Base-by-base conservation (phyloP, 2,797 vertebrate genomes). In the Melanotaenia parkinsoni region DNA sequence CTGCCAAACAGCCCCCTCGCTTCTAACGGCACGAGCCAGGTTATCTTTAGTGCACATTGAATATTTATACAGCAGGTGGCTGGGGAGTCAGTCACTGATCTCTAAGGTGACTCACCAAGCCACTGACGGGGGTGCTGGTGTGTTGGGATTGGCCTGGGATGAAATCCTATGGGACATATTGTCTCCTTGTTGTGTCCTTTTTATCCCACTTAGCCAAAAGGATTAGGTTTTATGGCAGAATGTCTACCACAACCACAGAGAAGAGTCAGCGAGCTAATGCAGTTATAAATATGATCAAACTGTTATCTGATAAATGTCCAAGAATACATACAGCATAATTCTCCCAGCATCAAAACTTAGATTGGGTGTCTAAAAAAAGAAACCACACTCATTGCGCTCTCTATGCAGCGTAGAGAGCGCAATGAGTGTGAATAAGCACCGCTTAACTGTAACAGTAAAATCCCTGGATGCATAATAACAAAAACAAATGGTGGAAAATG, bases 31-130 rank as follows among this genome's bases (percentile, higher is more conserved):
- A 88, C 63, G 30, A 69, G 81, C 70, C 79, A 82, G 79, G 87
- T 94, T 94, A 93, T 93, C 92, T 94, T 95, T 93, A 93, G 92
- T 79, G 58, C 88, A 60, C 86, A 91, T 87, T 80, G 90, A 92
- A 91, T 93, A 94, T 94, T 93, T 92, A 92, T 93, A 91, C 80
- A 85, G 89, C 78, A 78, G 74, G 81, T 78, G 76, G 82, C 91
- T 82, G 82, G 75, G 81, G 85, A 89, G 79, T 81, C 66, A 71
- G 93, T 93, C 91, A 93, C 84, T 86, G 89, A 95, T 93, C 92
- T 86, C 86, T 81, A 93, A 93, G 93, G 93, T 94, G 94, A 94
- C 93, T 90, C 82, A 80, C 76, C 35, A 77, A 70, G 85, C 63
- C 74, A 73, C 84, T 80, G 80, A 70, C 74, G 84, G 86, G 79